These are phyloP conservation scores for Machaerirhynchus nigripectus DNA, from an alignment of 2,113 vertebrate species.

Conservation along the genomic window DNA sequence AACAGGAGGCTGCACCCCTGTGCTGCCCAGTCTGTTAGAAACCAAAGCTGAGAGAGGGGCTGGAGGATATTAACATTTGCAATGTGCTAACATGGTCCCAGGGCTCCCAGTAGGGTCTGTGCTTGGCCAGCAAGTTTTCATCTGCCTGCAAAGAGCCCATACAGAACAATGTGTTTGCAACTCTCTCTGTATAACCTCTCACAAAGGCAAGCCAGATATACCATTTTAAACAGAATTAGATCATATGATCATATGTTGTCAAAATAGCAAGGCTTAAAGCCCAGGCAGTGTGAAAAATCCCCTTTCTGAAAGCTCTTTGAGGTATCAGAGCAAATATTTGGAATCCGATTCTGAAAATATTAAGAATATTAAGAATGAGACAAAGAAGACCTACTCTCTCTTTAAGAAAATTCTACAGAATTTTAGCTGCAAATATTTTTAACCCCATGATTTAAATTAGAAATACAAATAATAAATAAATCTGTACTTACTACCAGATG, in stretches of 20 bases:
- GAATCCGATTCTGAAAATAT: neutral
- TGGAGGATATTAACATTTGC: neutral
- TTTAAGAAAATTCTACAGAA: neutral
- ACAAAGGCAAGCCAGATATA: neutral
- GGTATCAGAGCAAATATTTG: neutral
- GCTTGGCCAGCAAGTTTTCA: neutral
- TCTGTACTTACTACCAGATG: neutral
- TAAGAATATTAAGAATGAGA: neutral
- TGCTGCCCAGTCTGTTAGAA: neutral
- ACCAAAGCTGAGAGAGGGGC: neutral
- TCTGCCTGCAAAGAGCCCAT: fast-evolving
- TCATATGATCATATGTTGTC: neutral
- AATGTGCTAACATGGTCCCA: neutral
- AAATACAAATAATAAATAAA: conserved; percentile 29
- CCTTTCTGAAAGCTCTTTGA: neutral
- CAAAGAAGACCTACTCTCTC: neutral
- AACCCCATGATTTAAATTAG: neutral
- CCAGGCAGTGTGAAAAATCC: neutral
- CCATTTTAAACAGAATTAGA: neutral
- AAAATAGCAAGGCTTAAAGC: neutral
- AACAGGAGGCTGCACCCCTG: neutral
- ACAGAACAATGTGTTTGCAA: neutral
- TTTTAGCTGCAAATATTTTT: neutral
- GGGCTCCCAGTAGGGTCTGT: neutral
- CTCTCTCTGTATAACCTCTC: neutral